phyloP scores from a whole-genome alignment of 1,140 invertebrate species.

The Brachionus rotundiformis region DNA sequence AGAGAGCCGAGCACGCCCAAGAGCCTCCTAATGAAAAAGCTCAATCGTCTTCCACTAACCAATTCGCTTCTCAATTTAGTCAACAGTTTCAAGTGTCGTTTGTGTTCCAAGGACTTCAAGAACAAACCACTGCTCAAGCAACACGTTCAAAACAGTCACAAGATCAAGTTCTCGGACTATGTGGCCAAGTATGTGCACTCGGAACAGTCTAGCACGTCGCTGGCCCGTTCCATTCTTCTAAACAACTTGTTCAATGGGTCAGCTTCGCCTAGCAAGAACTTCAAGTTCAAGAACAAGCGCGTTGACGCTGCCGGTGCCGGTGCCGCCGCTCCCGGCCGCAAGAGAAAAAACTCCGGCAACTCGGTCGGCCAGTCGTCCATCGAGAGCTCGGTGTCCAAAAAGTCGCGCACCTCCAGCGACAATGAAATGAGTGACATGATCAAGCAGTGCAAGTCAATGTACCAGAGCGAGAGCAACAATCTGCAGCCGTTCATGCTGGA shows the following conservation, averaged over 20 bases:
- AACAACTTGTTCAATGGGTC: neutral
- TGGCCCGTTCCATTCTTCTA: neutral
- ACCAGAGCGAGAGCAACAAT: neutral
- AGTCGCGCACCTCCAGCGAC: neutral
- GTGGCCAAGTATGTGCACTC: neutral
- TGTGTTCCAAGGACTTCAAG: conserved; percentile 24
- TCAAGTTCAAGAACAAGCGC: neutral
- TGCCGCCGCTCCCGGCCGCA: too few relatives aligned
- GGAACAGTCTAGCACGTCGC: neutral
- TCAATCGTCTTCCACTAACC: conserved; percentile 42
- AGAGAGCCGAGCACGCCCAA: neutral
- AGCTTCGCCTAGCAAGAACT: conserved; percentile 6
- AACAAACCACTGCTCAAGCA: conserved; percentile 21
- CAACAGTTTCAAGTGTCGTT: conserved; percentile 13
- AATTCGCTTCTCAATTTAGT: conserved; percentile 26
- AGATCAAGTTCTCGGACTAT: conserved; percentile 16
- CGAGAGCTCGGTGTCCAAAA: conserved; percentile 21
- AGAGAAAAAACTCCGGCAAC: neutral
- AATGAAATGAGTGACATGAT: neutral
- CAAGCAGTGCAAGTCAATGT: neutral
- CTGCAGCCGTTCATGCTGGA: conserved; percentile 42
- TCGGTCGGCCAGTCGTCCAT: conserved; percentile 18
- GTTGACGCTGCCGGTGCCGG: too few relatives aligned
- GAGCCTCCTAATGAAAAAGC: conserved; percentile 10
- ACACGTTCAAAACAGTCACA: conserved; percentile 25